Evolutionary conservation across 2,113 vertebrate genomes (phyloP).

Genomic region (Myodes glareolus): DNA sequence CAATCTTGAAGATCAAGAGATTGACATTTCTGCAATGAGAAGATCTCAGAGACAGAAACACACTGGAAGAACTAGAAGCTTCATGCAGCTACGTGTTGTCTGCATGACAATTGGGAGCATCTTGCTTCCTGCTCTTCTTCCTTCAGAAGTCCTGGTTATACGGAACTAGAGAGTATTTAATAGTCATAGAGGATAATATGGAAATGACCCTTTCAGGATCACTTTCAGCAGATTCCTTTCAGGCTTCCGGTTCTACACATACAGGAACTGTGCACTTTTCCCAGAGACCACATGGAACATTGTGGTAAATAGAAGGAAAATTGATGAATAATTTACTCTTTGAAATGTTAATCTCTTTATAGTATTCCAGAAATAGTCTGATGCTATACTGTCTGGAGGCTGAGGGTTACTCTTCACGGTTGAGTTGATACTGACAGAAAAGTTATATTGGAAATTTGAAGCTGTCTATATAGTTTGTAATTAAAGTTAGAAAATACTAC

Average conservation of each 20-base stretch:
- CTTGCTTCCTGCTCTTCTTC: background rate
- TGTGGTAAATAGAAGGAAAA: background rate
- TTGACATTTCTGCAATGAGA: background rate
- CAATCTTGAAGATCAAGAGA: background rate
- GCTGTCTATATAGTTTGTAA: background rate
- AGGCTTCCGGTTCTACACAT: background rate
- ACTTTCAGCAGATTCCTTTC: no score
- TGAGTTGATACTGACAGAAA: background rate
- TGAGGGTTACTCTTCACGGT: background rate
- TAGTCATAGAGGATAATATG: background rate
- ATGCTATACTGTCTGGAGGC: background rate
- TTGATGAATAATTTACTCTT: background rate
- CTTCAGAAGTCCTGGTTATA: background rate
- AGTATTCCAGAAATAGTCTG: background rate
- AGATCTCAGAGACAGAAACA: background rate
- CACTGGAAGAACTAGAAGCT: background rate
- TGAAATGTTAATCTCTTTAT: background rate
- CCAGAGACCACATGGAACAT: background rate
- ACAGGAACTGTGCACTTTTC: background rate
- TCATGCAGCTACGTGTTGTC: background rate
- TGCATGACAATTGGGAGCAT: background rate
- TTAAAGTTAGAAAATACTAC: background rate
- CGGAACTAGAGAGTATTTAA: background rate
- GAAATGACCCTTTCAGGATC: background rate
- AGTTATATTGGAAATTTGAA: slow-evolving; percentile 34